Base-by-base conservation (phyloP, 1,140 invertebrate genomes). In the Steinernema feltiae region DNA sequence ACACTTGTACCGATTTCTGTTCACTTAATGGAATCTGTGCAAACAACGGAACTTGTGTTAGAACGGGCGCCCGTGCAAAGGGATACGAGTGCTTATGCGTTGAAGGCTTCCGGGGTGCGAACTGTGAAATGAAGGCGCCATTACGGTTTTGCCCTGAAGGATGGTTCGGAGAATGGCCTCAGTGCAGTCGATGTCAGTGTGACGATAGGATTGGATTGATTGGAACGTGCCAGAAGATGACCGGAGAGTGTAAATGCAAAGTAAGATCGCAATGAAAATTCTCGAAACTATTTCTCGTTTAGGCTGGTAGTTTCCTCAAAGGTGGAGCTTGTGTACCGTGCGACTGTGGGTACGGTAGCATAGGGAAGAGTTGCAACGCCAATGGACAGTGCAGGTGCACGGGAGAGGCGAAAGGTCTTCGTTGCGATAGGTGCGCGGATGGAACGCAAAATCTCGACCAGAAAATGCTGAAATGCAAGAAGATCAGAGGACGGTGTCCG, bases 101-200 rank as follows among this genome's bases (percentile, higher is more conserved):
- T 1, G 74, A 80, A 12, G 80, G 85, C 21, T 86, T 85, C 74
- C 83, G 80, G 75, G 88, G 88, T 1, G 75, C 77, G 3, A 93
- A 94, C 71, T 95, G 94, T 84, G 91, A 95, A 84, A 87, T 90
- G 17, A 89, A 90, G 53, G 88, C 91, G 0, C 90, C 91, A 30
- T 90, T 92, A 79, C 91, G 91, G 0, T 98, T 95, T 85, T 94
- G 95, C 0, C 91, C 92, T 0, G 92, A 92, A 2, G 88, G 88
- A 85, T 99, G 95, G 94, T 96, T 76, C 48, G 76, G 93, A 92
- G 94, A 94, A 0, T 91, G 92, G 75, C 93, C 92, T 0, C 91
- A 94, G 0, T 98, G 96, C 88, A 95, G 94, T 0, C 94, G 95
- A 0, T 99, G 97, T 85, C 90, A 92, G 75, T 99, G 97, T 86